Percentiles rank a stretch among this genome's conserved stretches.
phyloP scores from a whole-genome alignment of 2,888 invertebrate genomes.

The Callinectes sapidus region DNA sequence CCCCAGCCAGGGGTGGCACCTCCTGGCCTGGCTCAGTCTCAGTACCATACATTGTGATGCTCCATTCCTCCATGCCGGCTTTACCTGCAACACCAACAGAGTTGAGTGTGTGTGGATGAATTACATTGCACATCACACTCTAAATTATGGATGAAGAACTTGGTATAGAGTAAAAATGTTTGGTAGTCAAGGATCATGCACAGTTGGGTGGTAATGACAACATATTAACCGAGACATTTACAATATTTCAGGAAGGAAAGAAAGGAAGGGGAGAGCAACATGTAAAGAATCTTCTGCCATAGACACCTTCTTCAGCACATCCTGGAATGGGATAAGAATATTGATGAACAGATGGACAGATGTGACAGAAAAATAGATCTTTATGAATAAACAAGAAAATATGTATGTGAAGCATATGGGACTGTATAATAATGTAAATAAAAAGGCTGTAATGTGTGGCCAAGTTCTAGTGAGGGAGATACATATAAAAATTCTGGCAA shows the following conservation, averaged over 20 bases:
- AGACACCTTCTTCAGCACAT: not conserved
- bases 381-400: too few relatives aligned
- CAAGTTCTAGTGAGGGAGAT: too few relatives aligned
- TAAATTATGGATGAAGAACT: not conserved
- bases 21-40: slow-evolving; percentile 78
- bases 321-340: not conserved
- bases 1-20: slow-evolving; percentile 74
- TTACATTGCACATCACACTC: not conserved
- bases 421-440: too few relatives aligned
- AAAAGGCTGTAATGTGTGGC: too few relatives aligned
- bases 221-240: not conserved
- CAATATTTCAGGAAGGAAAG: not conserved
- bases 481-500: too few relatives aligned
- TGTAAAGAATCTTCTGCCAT: not conserved
- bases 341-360: not conserved
- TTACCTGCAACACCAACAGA: slow-evolving; percentile 54
- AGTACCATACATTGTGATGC: slow-evolving; percentile 93
- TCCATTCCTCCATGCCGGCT: slow-evolving; percentile 87
- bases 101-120: not conserved
- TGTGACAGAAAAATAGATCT: not conserved
- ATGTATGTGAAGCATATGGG: too few relatives aligned
- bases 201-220: not conserved
- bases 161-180: not conserved
- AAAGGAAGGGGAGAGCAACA: not conserved
- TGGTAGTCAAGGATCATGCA: not conserved